Evolutionary conservation across 2,113 vertebrate genomes (phyloP), one percentile per base, ranked within the genome.

Genomic region (Smithornis capensis): DNA sequence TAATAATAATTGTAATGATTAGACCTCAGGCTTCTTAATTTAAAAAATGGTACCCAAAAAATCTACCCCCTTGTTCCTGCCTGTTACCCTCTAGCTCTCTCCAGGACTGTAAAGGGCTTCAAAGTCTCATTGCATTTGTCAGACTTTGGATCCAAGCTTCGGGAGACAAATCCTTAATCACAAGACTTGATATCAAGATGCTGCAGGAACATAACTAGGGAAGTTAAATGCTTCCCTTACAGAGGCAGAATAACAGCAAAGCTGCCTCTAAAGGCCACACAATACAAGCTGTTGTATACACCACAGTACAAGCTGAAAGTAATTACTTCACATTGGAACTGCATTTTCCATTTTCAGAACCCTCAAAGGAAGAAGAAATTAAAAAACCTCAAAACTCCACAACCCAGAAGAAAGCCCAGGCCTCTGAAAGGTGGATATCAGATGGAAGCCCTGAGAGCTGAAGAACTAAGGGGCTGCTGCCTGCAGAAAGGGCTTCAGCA

Each of bases 341-440:
- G 16, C 17, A 27, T 77, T 79, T 78, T 44, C 23, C 27, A 73
- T 68, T 79, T 68, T 29, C 59, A 85, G 25, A 67, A 2, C 6
- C 60, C 28, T 73, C 40, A 56, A 45, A 57, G 47, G 35, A 90
- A 63, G 35, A 87, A 59, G 6, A 37, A 59, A 68, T 4, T 9
- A 52, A 42, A 64, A 23, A 33, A 15, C 1, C 0, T 2, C 11
- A 28, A 56, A 31, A 1, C 7, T 6, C 27, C 35, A 28, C 5
- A 63, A 8, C 2, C 7, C 64, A 71, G 57, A 73, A 50, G 63
- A 55, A 89, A 89, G 38, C 17, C 21, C 23, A 68, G 23, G 29
- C n/a, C 35, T 77, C 49, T 38, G 60, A 44, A 35, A 47, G 31
- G 18, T 18, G n/a, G 38, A 23, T 27, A 10, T 42, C 74, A 81